phyloP scores from a whole-genome alignment of 2,888 invertebrate genomes.

The Parapristionchus giblindavisi region DNA sequence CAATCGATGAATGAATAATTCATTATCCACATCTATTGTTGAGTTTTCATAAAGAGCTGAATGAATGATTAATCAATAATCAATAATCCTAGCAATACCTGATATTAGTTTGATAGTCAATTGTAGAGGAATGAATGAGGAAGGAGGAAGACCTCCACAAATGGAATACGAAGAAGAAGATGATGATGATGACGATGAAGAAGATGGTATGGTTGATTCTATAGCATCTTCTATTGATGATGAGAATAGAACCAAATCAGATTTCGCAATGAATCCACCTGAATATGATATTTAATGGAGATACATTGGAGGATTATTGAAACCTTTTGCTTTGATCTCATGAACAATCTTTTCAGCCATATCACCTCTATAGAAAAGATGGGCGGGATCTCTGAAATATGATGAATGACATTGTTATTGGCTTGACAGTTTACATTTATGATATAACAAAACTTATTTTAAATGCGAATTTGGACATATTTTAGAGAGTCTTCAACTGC shows the following conservation, averaged over 20 bases:
- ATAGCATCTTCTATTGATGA: conserved; percentile 10
- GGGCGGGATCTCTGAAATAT: conserved; percentile 43
- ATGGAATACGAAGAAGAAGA: background rate
- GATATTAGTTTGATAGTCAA: too few relatives aligned
- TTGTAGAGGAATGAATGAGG: conserved; percentile 21
- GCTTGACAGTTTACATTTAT: background rate
- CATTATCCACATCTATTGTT: background rate
- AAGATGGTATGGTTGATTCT: background rate
- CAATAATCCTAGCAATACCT: too few relatives aligned
- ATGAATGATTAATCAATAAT: too few relatives aligned
- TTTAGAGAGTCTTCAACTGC: background rate
- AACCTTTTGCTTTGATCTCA: conserved; percentile 40
- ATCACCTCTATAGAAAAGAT: conserved; percentile 45
- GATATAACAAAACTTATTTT: background rate
- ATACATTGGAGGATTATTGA: background rate
- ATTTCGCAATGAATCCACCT: conserved; percentile 36
- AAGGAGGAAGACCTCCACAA: conserved; percentile 23
- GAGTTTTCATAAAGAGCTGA: too few relatives aligned
- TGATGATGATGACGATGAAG: background rate
- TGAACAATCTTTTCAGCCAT: conserved; percentile 38
- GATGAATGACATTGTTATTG: background rate
- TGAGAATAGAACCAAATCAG: conserved; percentile 31
- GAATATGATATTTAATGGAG: background rate
- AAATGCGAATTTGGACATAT: background rate
- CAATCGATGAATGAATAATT: background rate